phyloP scores from a whole-genome alignment of 2,113 vertebrate species.

The Asarcornis scutulata region DNA sequence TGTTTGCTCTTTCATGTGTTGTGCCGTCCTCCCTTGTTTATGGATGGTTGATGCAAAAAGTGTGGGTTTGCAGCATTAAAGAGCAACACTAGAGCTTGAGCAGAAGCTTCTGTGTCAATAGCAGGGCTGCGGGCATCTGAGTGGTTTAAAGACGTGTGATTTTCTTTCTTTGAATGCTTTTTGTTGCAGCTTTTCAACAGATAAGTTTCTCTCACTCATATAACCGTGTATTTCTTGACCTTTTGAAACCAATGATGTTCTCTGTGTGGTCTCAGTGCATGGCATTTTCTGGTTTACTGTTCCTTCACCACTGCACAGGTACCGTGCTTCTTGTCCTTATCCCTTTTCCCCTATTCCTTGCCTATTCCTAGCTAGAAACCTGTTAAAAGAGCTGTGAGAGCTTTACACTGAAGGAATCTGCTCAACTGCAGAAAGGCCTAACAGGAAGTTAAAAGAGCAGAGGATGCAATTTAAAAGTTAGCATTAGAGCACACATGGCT shows the following conservation, averaged over 20 bases:
- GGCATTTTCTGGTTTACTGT: neutral
- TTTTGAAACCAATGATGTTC: neutral
- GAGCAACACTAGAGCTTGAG: neutral
- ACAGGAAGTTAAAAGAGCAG: neutral
- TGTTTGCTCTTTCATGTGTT: fast-evolving
- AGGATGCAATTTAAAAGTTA: neutral
- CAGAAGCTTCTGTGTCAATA: neutral
- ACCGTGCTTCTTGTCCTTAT: neutral
- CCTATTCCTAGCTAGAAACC: neutral
- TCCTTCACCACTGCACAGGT: neutral
- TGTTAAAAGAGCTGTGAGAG: neutral
- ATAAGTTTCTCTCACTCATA: neutral
- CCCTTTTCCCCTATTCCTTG: neutral
- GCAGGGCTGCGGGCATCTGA: neutral
- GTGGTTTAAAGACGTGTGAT: neutral
- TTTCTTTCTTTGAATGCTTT: neutral
- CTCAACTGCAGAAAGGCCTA: neutral
- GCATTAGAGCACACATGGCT: neutral
- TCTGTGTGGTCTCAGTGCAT: neutral
- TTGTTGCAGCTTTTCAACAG: neutral
- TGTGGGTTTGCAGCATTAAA: neutral
- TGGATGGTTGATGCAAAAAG: neutral
- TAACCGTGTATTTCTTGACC: neutral
- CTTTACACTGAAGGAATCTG: neutral
- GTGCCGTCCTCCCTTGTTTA: neutral